Base-by-base conservation (phyloP, 2,113 vertebrate genomes). In the Grus americana region DNA sequence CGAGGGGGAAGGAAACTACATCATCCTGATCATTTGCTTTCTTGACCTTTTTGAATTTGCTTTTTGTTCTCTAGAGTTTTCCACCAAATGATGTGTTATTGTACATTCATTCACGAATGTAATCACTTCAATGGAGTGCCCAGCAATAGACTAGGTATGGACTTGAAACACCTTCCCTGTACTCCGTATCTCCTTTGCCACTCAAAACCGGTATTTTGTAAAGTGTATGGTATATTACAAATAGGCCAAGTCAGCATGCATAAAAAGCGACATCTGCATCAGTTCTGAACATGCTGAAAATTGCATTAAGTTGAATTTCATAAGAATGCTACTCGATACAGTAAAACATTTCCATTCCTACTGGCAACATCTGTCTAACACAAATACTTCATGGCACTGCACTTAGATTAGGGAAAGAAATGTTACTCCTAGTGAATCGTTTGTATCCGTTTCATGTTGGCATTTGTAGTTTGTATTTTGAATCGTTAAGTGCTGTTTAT, bases 381-480 rank as follows among this genome's bases (percentile, higher is more conserved):
- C 82, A 81, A 91, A 95, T 93, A 86, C 86, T 97, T 96, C 89
- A 84, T 87, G 50, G 58, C 80, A 88, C 83, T 95, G 86, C 92
- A 86, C 91, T 97, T 97, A 97, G 96, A 91, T 76, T 94, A 92
- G 82, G 93, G 95, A 86, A 80, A 96, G 84, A 96, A 97, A 96
- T 82, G 92, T 97, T 95, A 86, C 90, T 97, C 95, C 93, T 97
- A 78, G 95, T 98, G 96, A 98, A 96, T 91, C 95, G 92, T 98
- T 97, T 96, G 80, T 97, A 96, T 96, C 95, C 1, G 79, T 98
- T 97, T 97, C 95, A 97, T n/a, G 83, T 97, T 86, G 91, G 92
- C 93, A 86, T 96, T 90, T 92, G 96, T 92, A 97, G 92, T 96
- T 97, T 97, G 97, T 97, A 96, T 97, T 98, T 97, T 98, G 94